Conservation (phyloP, 2,797 vertebrate species). For the Oryzias dopingdopingensis region DNA sequence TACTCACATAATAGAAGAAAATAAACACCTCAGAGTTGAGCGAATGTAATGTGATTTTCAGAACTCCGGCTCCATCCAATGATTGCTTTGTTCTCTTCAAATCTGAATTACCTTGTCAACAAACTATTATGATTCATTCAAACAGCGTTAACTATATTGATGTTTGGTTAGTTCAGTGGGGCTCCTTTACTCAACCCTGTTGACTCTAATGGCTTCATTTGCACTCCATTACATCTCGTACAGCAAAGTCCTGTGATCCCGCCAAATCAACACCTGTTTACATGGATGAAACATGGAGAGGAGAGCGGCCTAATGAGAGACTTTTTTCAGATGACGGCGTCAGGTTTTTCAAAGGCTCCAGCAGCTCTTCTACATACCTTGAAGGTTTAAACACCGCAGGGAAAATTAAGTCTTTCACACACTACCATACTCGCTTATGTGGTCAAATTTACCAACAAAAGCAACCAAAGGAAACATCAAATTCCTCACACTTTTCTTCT, state of each 20-base stretch:
- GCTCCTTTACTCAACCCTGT: conserved; percentile 17
- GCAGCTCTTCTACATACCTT: conserved; percentile 17
- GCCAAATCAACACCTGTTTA: conserved; percentile 30
- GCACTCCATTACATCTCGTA: conserved; percentile 48
- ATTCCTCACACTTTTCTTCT: too few species aligned
- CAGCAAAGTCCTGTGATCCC: conserved; percentile 31
- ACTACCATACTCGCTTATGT: too few species aligned
- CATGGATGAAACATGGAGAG: conserved; percentile 10
- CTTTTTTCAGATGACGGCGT: conserved; percentile 15
- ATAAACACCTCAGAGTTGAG: neutral
- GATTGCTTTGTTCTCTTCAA: conserved; percentile 38
- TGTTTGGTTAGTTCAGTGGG: conserved; percentile 32
- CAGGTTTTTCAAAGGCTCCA: conserved; percentile 14
- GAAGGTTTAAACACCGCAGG: conserved; percentile 1
- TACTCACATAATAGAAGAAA: conserved; percentile 1
- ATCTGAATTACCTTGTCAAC: conserved; percentile 45
- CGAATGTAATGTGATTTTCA: conserved; percentile 25
- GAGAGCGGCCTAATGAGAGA: conserved; percentile 26
- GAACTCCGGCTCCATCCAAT: conserved; percentile 20
- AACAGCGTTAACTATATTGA: conserved; percentile 15
- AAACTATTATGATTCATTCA: conserved; percentile 37
- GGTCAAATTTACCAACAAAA: too few species aligned
- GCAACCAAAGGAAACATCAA: too few species aligned
- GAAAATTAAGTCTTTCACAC: too few species aligned
- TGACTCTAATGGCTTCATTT: conserved; percentile 48